Percentiles rank a stretch among this genome's conserved stretches.
Evolutionary conservation across 2,888 invertebrate species (phyloP).

Genomic region (Caenorhabditis sp.): DNA sequence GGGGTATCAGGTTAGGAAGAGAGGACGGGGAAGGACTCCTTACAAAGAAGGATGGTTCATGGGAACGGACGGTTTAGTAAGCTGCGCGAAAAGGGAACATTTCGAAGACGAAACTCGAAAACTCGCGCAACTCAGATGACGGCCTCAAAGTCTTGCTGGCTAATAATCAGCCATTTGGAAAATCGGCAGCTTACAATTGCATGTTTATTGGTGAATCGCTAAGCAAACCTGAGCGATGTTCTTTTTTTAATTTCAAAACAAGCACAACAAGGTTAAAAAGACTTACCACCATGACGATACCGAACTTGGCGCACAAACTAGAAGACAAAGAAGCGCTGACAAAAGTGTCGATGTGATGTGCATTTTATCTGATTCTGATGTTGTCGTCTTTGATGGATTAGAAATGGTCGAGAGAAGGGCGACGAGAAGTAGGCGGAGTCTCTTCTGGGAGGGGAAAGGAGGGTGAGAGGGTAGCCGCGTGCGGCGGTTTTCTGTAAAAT

Average conservation of each 20-base stretch:
- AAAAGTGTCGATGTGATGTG: not conserved
- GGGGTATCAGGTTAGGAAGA: not conserved
- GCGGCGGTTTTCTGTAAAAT: slow-evolving; percentile 23
- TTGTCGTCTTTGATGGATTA: not conserved
- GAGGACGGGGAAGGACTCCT: too few relatives aligned
- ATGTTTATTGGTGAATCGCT: too few relatives aligned
- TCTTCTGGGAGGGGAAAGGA: too few relatives aligned
- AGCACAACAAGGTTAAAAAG: not conserved
- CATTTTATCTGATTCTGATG: slow-evolving; percentile 15
- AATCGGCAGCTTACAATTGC: too few relatives aligned
- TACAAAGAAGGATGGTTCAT: not conserved
- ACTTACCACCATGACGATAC: slow-evolving; percentile 45
- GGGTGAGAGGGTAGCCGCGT: not conserved
- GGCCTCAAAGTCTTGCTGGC: too few relatives aligned
- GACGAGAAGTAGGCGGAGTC: slow-evolving; percentile 7
- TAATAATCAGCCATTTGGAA: too few relatives aligned
- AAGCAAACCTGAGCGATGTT: too few relatives aligned
- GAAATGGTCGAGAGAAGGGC: not conserved
- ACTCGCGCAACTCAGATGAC: too few relatives aligned
- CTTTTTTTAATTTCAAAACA: not conserved
- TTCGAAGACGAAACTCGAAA: too few relatives aligned
- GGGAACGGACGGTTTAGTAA: not conserved
- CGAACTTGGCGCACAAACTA: slow-evolving; percentile 24
- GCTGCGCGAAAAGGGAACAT: not conserved
- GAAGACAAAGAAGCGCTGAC: slow-evolving; percentile 5